A percentile compares a stretch with the other conserved stretches of the same genome.
Evolutionary conservation across 2,797 vertebrate genomes (phyloP).

Genomic region (Chloroceryle amazona): DNA sequence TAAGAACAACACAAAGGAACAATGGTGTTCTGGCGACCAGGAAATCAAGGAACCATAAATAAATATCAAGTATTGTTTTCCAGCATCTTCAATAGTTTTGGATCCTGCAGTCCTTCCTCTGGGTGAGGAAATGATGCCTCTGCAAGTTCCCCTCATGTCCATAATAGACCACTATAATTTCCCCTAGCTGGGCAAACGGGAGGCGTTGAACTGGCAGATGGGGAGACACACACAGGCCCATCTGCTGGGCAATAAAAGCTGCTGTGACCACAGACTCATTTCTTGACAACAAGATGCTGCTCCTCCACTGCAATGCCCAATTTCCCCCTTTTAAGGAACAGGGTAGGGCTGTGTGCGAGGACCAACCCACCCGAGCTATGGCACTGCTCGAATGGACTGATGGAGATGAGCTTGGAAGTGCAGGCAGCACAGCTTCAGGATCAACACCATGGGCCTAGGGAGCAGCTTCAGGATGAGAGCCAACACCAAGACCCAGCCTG

Average conservation of each 20-base stretch:
- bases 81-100: background rate
- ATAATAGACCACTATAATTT: background rate
- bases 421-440: background rate
- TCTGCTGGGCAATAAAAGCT: background rate
- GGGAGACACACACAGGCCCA: background rate
- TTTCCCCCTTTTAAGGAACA: background rate
- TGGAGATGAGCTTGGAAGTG: background rate
- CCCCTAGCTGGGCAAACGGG: background rate
- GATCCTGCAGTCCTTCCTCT: conserved; percentile 24
- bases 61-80: conserved; percentile 10
- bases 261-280: background rate
- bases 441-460: background rate
- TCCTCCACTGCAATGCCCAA: background rate
- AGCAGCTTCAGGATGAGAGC: background rate
- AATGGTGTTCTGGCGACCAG: background rate
- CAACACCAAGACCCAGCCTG: background rate
- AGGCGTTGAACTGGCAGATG: background rate
- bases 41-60: conserved; percentile 46
- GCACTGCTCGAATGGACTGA: background rate
- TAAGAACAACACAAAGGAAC: conserved; percentile 53
- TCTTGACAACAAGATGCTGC: background rate
- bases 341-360: background rate
- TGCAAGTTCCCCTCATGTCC: background rate
- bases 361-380: background rate
- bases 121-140: conserved; percentile 12